phyloP scores from a whole-genome alignment of 1,140 invertebrate genomes.

The Tribolium madens region DNA sequence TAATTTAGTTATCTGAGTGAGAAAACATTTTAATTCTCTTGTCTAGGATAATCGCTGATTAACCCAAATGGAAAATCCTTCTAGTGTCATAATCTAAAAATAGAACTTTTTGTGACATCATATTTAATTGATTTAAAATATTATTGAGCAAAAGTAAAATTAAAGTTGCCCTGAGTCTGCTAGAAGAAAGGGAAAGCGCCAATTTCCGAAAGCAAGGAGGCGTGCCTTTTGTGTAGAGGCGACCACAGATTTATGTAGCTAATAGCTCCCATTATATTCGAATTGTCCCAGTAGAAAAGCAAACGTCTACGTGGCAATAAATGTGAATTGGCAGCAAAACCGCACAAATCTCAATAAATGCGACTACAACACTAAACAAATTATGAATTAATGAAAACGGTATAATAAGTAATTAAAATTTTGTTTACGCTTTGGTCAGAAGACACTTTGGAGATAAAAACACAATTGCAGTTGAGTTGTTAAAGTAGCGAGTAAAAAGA shows the following conservation, averaged over 20 bases:
- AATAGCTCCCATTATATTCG: slow-evolving; percentile 24
- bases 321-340: slow-evolving; percentile 5
- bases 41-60: too few species aligned
- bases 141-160: too few species aligned
- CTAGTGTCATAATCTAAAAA: too few species aligned
- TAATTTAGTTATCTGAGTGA: too few species aligned
- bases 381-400: slow-evolving; percentile 18
- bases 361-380: slow-evolving; percentile 1
- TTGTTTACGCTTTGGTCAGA: slow-evolving; percentile 4
- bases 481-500: slow-evolving; percentile 10
- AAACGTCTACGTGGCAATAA: slow-evolving; percentile 22
- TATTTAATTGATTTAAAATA: too few species aligned
- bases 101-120: too few species aligned
- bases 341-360: not conserved
- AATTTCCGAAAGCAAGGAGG: slow-evolving; percentile 14
- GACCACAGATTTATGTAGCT: slow-evolving; percentile 23
- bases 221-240: not conserved
- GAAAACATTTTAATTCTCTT: too few species aligned
- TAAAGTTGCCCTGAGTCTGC: not conserved
- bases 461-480: slow-evolving; percentile 20
- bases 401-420: slow-evolving; percentile 20
- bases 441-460: slow-evolving; percentile 15
- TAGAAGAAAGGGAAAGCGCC: not conserved
- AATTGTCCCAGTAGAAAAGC: slow-evolving; percentile 1
- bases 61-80: too few species aligned